Base-by-base conservation (phyloP, 92 coral and sea anemone species). In the Epizoanthus illoricatus region DNA sequence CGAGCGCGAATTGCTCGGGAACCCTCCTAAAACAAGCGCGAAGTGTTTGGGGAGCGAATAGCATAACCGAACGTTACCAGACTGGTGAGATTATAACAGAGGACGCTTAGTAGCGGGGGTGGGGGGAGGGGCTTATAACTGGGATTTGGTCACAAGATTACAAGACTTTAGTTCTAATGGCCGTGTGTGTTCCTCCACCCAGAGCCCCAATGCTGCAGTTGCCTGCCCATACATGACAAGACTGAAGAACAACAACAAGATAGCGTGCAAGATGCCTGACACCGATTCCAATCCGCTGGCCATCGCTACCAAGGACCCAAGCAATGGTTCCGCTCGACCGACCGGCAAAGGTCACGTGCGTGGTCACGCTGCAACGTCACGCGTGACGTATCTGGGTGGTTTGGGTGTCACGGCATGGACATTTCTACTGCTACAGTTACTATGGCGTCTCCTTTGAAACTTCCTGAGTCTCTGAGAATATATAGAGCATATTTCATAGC, bases 231-330 rank as follows among this genome's bases (percentile, higher is more conserved):
- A 88, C 19, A 92, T 90, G 87, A 89, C 90, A 23, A 85, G 97
- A 49, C 85, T 75, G 65, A 89, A 89, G 70, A 66, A 58, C 13
- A 83, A 85, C 72, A 83, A 84, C 64, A 90, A 90, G 81, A 90
- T 65, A 3, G 87, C 91, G n/a, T 92, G 97, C 80, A 90, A 92
- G 83, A 90, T 88, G 84, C 97, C 97, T 12, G 97, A 92, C 66
- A 80, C 87, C 0, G 89, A 66, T 71, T 62, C 81, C 1, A 76
- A 76, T 12, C 81, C 81, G 20, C 59, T 76, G 15, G 71, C 81
- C 10, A 69, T 62, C 23, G 79, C 83, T 2, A 78, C 55, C 56
- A 23, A 80, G 63, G 66, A 3, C 45, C 84, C 84, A 3, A 41
- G 9, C 5, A 15, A 79, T 8, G 63, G 52, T 17, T 4, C 65